Percentiles rank a stretch among this genome's conserved stretches.
These are phyloP conservation scores for Ectemnius lituratus DNA, from an alignment of 2,888 invertebrate species.

Conservation along the genomic window DNA sequence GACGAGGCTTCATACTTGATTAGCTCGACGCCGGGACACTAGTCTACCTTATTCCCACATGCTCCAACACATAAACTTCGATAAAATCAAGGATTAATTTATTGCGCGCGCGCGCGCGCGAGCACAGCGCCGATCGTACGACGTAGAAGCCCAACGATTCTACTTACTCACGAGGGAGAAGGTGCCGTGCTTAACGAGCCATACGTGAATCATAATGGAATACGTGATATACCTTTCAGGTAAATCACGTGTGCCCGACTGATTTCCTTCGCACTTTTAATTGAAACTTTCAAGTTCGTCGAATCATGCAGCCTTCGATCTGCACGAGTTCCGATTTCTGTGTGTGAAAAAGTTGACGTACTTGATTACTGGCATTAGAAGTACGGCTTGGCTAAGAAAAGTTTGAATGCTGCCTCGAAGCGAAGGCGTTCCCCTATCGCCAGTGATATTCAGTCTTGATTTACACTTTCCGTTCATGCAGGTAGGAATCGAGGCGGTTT, in stretches of 20 bases:
- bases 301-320: constrained; percentile 47
- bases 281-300: constrained; percentile 67
- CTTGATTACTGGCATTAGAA: constrained; percentile 33
- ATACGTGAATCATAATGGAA: constrained; percentile 66
- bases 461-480: no score
- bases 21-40: no score
- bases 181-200: constrained; percentile 36
- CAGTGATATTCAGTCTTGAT: not conserved
- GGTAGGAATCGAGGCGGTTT: no score
- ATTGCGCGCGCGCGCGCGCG: no score
- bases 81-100: no score
- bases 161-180: not conserved
- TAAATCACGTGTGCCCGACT: constrained; percentile 56
- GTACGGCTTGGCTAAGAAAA: constrained; percentile 24
- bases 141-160: no score
- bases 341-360: constrained; percentile 19
- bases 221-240: constrained; percentile 72
- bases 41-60: no score
- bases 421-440: constrained; percentile 12
- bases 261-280: constrained; percentile 47
- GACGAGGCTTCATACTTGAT: no score
- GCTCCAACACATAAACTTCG: no score
- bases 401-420: constrained; percentile 27
- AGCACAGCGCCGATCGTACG: no score
- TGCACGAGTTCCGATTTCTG: constrained; percentile 9